Conservation (phyloP, 2,797 vertebrate genomes). For the Poliocrania exsul region DNA sequence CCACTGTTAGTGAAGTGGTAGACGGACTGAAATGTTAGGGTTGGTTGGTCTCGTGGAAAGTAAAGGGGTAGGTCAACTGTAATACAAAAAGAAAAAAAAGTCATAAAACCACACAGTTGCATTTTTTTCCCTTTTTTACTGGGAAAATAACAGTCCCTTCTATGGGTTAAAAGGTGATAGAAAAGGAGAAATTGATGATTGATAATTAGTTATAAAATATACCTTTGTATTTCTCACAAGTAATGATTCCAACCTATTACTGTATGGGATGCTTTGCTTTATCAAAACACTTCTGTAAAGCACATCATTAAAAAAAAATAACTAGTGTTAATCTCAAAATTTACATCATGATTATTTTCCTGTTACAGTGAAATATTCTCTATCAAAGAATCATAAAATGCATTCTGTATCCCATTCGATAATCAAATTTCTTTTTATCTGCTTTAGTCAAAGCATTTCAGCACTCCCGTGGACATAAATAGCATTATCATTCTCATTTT, state of each 20-base stretch:
- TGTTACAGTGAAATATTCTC: background rate
- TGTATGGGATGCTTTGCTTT: background rate
- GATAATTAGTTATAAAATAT: background rate
- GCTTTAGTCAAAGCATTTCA: slow-evolving; percentile 19
- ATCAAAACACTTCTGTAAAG: background rate
- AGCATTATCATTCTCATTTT: background rate
- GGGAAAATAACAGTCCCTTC: background rate
- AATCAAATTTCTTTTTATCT: background rate
- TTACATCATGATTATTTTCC: background rate
- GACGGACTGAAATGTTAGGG: slow-evolving; percentile 95
- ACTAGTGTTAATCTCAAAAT: background rate
- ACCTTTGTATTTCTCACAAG: background rate
- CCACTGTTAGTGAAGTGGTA: slow-evolving; percentile 98
- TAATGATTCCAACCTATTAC: background rate
- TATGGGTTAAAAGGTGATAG: background rate
- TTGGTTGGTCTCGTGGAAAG: slow-evolving; percentile 96
- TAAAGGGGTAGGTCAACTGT: slow-evolving; percentile 96
- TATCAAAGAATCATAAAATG: background rate
- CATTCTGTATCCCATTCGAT: background rate
- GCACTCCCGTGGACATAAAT: background rate
- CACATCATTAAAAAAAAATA: background rate
- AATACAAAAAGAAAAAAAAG: background rate
- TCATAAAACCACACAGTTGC: background rate
- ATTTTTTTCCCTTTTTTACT: background rate
- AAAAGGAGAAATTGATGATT: background rate